These are phyloP conservation scores for Augiades crinisus DNA, from an alignment of 2,888 invertebrate species.

Conservation along the genomic window DNA sequence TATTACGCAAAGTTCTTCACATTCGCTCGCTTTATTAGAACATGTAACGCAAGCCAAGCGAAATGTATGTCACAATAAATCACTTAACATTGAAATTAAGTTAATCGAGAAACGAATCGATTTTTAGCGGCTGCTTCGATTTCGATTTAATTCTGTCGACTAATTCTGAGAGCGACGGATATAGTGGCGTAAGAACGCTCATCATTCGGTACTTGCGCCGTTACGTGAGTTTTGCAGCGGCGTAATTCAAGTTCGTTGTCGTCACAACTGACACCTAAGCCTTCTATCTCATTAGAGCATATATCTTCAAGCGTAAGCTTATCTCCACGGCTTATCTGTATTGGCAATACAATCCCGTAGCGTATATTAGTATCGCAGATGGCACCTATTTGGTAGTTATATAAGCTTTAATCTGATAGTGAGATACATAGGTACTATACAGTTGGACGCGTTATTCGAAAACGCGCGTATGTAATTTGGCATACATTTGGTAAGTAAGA, in stretches of 20 bases:
- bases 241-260: conserved; percentile 29
- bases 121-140: too few species aligned
- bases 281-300: not conserved
- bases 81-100: too few species aligned
- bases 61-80: too few species aligned
- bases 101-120: too few species aligned
- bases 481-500: too few species aligned
- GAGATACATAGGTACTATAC: not conserved
- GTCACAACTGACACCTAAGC: not conserved
- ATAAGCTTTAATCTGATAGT: not conserved
- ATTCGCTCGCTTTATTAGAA: too few species aligned
- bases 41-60: too few species aligned
- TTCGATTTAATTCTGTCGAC: too few species aligned
- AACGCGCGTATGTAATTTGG: too few species aligned
- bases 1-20: too few species aligned
- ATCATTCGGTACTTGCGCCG: conserved; percentile 36
- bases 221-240: conserved; percentile 33
- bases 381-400: conserved; percentile 1
- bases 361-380: not conserved
- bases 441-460: too few species aligned
- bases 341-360: not conserved
- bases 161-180: too few species aligned
- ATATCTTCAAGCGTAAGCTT: not conserved
- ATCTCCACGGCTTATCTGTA: not conserved
- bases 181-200: conserved; percentile 32